Base-by-base conservation (phyloP, 2,888 invertebrate species). In the Tenthredo amoena region DNA sequence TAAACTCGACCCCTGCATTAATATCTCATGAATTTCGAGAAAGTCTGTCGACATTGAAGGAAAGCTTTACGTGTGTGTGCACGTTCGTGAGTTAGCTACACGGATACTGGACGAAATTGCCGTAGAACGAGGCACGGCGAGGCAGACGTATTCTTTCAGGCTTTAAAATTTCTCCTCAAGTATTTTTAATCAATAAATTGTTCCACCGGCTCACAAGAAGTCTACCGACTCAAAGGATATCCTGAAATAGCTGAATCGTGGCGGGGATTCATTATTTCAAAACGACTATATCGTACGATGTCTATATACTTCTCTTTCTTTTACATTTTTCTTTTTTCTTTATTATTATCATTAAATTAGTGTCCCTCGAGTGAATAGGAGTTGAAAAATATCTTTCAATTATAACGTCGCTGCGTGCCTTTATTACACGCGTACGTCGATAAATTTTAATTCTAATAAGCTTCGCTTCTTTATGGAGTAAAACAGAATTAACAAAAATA, bases 101-200 rank as follows among this genome's bases (percentile, higher is more conserved):
- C 58, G 55, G 37, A 62, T 62, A 81, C 58, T 10, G 62, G 40
- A 81, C 62, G 21, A 81, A 58, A 81, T 81, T 62, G n/a, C 40
- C 62, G 31, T 62, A 37, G 81, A 58, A 62, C 40, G 81, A 62
- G 62, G 58, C 31, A 58, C 34, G 31, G 31, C n/a, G 34, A 34
- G 15, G 43, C 79, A 47, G 79, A 47, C 50, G 81, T 58, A 62
- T 62, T 81, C 81, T 81, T 58, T 26, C 12, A 81, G 40, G 58
- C 15, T 81, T 81, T 37, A 62, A 81, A 55, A 50, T 77, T 77
- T 81, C 40, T 37, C 40, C 62, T 58, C 62, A 62, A 81, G 81
- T 58, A 81, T 81, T 81, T 81, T 58, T 62, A 58, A 62, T 81
- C 81, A 81, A 62, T 58, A 62, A 62, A 81, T 81, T 58, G 34